Conservation (phyloP, 2,797 vertebrate genomes). For the Myotis vivesi region DNA sequence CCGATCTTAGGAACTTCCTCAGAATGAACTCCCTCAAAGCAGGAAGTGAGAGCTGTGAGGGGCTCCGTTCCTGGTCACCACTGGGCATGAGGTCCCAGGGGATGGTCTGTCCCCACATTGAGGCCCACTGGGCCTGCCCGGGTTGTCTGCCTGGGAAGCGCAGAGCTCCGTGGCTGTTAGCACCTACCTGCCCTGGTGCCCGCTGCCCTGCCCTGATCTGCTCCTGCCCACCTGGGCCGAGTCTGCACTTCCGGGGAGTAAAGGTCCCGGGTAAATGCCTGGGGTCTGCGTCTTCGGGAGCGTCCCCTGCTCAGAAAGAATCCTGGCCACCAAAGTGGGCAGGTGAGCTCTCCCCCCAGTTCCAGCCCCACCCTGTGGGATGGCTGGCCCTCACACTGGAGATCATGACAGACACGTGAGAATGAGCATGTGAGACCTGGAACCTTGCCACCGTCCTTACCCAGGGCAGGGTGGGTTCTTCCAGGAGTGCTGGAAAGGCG, state of each 20-base stretch:
- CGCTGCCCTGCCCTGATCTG: neutral
- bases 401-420: neutral
- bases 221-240: neutral
- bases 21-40: no score
- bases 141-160: neutral
- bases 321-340: neutral
- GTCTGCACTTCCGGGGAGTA: neutral
- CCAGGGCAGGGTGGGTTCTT: slow-evolving; percentile 55
- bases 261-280: neutral
- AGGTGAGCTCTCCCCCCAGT: neutral
- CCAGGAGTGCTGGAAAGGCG: neutral
- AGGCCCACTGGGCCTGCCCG: neutral
- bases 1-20: neutral
- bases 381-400: accelerated
- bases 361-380: neutral
- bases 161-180: neutral
- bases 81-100: neutral
- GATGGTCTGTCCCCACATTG: neutral
- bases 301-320: no score
- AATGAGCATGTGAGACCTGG: neutral
- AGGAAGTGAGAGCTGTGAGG: neutral
- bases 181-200: neutral
- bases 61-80: neutral
- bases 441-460: slow-evolving; percentile 63
- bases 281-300: accelerated